Conservation (phyloP, 2,797 vertebrate genomes). For the Eutrigla gurnardus region DNA sequence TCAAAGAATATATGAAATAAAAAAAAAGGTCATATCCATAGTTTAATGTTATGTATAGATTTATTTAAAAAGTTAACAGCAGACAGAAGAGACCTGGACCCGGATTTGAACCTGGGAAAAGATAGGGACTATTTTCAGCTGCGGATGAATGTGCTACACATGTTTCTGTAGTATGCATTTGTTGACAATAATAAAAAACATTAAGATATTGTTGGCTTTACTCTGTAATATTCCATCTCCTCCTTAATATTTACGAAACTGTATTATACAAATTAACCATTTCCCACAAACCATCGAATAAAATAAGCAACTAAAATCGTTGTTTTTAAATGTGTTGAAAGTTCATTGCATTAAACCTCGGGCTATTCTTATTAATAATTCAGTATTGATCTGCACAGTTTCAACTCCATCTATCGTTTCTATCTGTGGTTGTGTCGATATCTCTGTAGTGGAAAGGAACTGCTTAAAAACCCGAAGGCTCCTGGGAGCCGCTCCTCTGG, state of each 20-base stretch:
- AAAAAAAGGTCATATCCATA: not conserved
- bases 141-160: not conserved
- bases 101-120: not conserved
- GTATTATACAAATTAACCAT: not conserved
- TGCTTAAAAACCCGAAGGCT: conserved; percentile 21
- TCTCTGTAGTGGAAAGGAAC: conserved; percentile 9
- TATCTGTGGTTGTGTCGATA: conserved; percentile 16
- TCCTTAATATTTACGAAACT: not conserved
- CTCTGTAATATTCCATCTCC: not conserved
- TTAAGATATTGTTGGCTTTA: not conserved
- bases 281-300: not conserved
- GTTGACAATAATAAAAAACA: not conserved
- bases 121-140: not conserved
- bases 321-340: not conserved
- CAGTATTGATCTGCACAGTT: not conserved
- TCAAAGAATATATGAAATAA: not conserved
- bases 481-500: conserved; percentile 40
- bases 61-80: too few species aligned
- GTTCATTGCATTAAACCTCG: not conserved
- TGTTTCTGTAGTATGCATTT: not conserved
- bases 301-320: not conserved
- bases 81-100: too few species aligned
- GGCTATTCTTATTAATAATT: not conserved
- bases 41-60: not conserved
- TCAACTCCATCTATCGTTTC: not conserved